phyloP scores from a whole-genome alignment of 2,888 invertebrate species.

The Parnassius orleans region DNA sequence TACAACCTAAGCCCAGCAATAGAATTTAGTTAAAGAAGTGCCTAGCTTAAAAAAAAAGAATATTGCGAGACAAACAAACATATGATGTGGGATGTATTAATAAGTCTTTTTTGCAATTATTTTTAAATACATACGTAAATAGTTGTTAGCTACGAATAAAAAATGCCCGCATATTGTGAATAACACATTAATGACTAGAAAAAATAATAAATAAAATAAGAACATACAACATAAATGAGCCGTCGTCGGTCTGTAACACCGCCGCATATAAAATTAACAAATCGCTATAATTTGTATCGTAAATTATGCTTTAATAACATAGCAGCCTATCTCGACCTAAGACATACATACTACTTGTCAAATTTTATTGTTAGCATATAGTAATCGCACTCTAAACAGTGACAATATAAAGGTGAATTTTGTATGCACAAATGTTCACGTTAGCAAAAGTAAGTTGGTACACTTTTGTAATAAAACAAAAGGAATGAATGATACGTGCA shows the following conservation, averaged over 20 bases:
- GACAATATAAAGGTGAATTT: slow-evolving; percentile 42
- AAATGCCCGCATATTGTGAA: slow-evolving; percentile 15
- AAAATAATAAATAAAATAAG: slow-evolving; percentile 27
- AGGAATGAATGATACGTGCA: slow-evolving; percentile 66
- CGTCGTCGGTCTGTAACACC: slow-evolving; percentile 51
- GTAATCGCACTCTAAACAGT: slow-evolving; percentile 27
- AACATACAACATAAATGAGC: slow-evolving; percentile 41
- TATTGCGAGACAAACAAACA: too few relatives aligned
- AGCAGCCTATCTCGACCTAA: slow-evolving; percentile 67
- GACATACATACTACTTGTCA: slow-evolving; percentile 56
- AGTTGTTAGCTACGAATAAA: neutral
- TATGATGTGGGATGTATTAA: slow-evolving; percentile 8
- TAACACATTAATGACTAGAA: slow-evolving; percentile 17
- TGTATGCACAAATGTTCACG: slow-evolving; percentile 20
- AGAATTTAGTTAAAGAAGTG: too few relatives aligned
- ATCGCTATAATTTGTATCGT: slow-evolving; percentile 72
- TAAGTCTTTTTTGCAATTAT: neutral
- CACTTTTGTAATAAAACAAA: slow-evolving; percentile 71
- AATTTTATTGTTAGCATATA: slow-evolving; percentile 27
- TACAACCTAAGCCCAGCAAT: too few relatives aligned
- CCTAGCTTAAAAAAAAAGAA: too few relatives aligned
- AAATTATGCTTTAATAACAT: slow-evolving; percentile 75
- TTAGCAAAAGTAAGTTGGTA: slow-evolving; percentile 37
- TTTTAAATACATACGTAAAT: neutral
- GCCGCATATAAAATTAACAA: slow-evolving; percentile 72